Evolutionary conservation across 1,140 invertebrate species (phyloP), one percentile per base, ranked within the genome.

Genomic region (Drosophila bocqueti): DNA sequence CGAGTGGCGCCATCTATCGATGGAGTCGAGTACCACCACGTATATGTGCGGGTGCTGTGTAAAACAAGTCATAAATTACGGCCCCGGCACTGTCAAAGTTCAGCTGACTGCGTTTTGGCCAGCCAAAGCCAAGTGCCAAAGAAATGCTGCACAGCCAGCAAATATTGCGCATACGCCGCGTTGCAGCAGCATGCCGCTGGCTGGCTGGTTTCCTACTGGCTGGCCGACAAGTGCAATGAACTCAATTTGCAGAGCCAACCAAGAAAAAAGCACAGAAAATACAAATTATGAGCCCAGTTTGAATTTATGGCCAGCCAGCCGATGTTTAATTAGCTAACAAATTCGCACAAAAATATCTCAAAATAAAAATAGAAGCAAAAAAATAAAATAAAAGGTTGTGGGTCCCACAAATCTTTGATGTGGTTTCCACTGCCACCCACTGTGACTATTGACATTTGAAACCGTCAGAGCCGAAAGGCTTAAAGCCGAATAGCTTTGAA

Each of bases 1-100:
- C 85, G 74, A 90, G 81, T 79, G 81, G 85, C 82, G 85, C 81
- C 78, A 82, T 85, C 85, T 90, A 85, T 90, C 81, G 75, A 82
- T 82, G 81, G 81, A 75, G 76, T 71, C 54, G 54, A 57, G 64
- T 59, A 50, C 58, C 54, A 68, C 26, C 54, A 68, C 26, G 38
- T 63, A 54, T 69, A 42, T 63, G 79, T 59, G 78, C 49, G 84
- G 73, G 85, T 90, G 85, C 78, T 85, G 85, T 57, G 54, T 90
- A 85, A 90, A 89, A 90, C 81, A 90, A 90, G 85, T 90, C 85
- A 90, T 90, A 90, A 90, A 90, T 90, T 90, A 90, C 79, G 50
- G 57, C 71, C 57, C 67, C 67, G 75, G 75, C 72, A 85, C 85
- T 90, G 85, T 90, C 85, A 90, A 82, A 90, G 85, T 90, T 90